phyloP scores from a whole-genome alignment of 2,888 invertebrate species.

The Eretmocerus hayati region DNA sequence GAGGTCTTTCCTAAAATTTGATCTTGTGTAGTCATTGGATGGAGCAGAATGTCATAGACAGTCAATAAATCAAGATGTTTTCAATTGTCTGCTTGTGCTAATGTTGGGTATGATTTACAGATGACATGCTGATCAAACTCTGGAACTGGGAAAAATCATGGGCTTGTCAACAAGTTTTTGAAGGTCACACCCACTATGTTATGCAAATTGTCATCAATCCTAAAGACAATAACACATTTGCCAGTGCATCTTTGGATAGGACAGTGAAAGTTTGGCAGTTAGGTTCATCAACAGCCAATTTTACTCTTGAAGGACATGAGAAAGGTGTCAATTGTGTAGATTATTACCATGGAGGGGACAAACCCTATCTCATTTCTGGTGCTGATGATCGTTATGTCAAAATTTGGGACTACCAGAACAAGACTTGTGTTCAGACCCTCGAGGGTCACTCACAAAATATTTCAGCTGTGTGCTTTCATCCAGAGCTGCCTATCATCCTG shows the following conservation, averaged over 20 bases:
- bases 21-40: too few relatives aligned
- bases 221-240: slow-evolving; percentile 99
- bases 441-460: slow-evolving; percentile 98
- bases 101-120: too few relatives aligned
- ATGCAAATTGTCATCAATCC: slow-evolving; percentile 99
- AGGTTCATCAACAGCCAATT: slow-evolving; percentile 94
- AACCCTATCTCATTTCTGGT: slow-evolving; percentile 97
- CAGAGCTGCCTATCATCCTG: slow-evolving; percentile 91
- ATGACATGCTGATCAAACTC: slow-evolving; percentile 96
- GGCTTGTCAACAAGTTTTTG: slow-evolving; percentile 97
- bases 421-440: slow-evolving; percentile 96
- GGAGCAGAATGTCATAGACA: too few relatives aligned
- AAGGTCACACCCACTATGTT: slow-evolving; percentile 98
- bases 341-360: slow-evolving; percentile 98
- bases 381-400: slow-evolving; percentile 97
- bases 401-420: slow-evolving; percentile 99
- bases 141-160: slow-evolving; percentile 99
- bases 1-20: too few relatives aligned
- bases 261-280: slow-evolving; percentile 99
- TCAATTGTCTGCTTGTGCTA: too few relatives aligned
- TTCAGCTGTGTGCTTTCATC: slow-evolving; percentile 93
- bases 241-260: slow-evolving; percentile 96
- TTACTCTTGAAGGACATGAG: slow-evolving; percentile 95
- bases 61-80: too few relatives aligned
- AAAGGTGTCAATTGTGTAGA: slow-evolving; percentile 99